Evolutionary conservation across 1,140 invertebrate species (phyloP), one percentile per base, ranked within the genome.

Genomic region (Drosophila triauraria): DNA sequence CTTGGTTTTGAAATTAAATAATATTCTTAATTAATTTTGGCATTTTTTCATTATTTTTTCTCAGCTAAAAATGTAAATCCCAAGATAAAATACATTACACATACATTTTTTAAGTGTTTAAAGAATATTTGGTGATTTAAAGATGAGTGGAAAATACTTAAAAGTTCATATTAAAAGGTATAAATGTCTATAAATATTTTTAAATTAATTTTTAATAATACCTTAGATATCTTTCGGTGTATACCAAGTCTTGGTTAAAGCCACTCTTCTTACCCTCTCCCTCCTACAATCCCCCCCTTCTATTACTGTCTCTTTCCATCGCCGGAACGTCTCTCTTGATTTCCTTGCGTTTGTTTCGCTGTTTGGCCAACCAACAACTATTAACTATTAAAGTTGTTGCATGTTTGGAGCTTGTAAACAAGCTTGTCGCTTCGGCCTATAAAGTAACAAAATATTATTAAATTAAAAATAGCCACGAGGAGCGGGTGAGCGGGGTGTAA

Each of bases 381-480:
- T 87, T 90, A 46, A 68, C 83, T 78, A 78, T 87, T 90, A 87
- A 90, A 84, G 84, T 87, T 78, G 76, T 78, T 88, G 84, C 84
- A 88, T 88, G 84, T 88, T 90, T 83, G 78, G 68, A 62, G 84
- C 84, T 84, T 88, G 84, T 88, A 90, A 90, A 88, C 84, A 88
- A 90, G 84, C 84, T 90, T 88, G 84, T 88, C 84, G 80, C 85
- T 78, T 60, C 85, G 83, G 83, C 80, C 81, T 80, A 88, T 90
- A 88, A 78, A 70, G 65, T 61, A 64, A 72, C 58, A 90, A 87
- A 88, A 90, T 84, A 84, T 88, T 88, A 88, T 88, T 88, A 88
- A 88, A 88, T 88, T 84, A 88, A 88, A 88, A 90, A 74, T 75
- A 75, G 69, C 30, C 1, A 35, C n/a, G 65, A 23, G 51, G 15